phyloP scores from a whole-genome alignment of 2,113 vertebrate genomes.

The Gobiocypris rarus region DNA sequence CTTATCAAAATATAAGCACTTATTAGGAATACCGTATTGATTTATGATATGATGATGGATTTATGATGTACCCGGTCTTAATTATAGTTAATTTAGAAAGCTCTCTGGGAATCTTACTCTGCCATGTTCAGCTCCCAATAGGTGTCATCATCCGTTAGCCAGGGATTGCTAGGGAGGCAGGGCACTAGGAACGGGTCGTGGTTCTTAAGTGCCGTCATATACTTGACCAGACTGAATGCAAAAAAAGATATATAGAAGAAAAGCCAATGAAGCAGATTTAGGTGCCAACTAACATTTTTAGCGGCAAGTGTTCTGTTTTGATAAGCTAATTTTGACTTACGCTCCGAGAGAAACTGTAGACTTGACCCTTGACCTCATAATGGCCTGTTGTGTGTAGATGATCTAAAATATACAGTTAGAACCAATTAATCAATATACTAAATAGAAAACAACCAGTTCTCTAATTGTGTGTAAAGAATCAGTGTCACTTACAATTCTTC shows the following conservation, averaged over 20 bases:
- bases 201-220: constrained; percentile 85
- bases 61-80: no score
- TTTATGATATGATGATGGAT: no score
- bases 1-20: no score
- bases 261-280: background rate
- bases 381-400: constrained; percentile 89
- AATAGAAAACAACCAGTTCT: background rate
- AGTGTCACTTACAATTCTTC: constrained; percentile 76
- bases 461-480: background rate
- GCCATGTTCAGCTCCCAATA: constrained; percentile 93
- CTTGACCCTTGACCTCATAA: constrained; percentile 92
- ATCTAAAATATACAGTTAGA: constrained; percentile 74
- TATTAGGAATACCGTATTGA: no score
- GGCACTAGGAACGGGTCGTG: constrained; percentile 89
- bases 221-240: constrained; percentile 85
- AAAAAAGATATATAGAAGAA: background rate
- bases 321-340: constrained; percentile 75
- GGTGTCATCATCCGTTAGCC: constrained; percentile 85
- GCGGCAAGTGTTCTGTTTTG: background rate
- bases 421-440: background rate
- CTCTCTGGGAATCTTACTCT: constrained; percentile 73
- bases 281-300: background rate
- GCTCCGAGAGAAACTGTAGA: constrained; percentile 92
- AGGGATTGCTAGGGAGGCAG: constrained; percentile 93
- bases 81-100: background rate